Evolutionary conservation across 2,797 vertebrate species (phyloP), one percentile per base, ranked within the genome.

Genomic region (Trachurus trachurus): DNA sequence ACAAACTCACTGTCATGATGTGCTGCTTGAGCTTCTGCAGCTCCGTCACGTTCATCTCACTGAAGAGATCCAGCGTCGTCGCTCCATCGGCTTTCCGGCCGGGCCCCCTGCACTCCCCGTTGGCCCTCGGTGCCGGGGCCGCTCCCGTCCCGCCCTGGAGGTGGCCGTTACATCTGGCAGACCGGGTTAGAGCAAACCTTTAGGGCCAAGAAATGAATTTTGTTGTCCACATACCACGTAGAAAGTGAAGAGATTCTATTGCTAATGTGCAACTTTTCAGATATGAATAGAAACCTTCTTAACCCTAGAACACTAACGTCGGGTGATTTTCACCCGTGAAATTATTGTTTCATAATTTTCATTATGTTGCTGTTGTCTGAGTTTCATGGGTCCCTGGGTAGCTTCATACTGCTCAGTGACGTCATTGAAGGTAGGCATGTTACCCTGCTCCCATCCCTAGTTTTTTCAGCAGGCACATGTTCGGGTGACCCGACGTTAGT

Each of bases 1-100:
- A 26, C 26, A 57, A 8, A 78, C 93, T 91, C 90, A 98, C 98
- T 91, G 96, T 96, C 89, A 97, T 92, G 19, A 99, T 95, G 45
- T 99, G 97, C 88, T 99, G 98, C 81, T 97, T 98, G 74, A 99
- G 91, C 80, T 98, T 99, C 93, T 99, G 98, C 90, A 98, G 96
- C 93, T 99, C 98, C 0, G 97, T 97, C 84, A 98, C 94, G 90
- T 98, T 98, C 83, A 99, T 96, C 89, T 99, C 98, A 66, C 97
- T 98, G 93, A 97, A 97, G 53, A 99, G 96, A 85, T 99, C 97
- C 0, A 77, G 73, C 0, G 86, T 50, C 0, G 45, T 5, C 0
- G 93, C 95, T 31, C 93, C 92, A 65, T 98, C 96, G 15, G 90
- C 92, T 87, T 96, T 97, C 71, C 95, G 92, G 56, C 94, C 80